These are phyloP conservation scores for Chionis minor DNA, from an alignment of 2,113 vertebrate species.

Conservation along the genomic window DNA sequence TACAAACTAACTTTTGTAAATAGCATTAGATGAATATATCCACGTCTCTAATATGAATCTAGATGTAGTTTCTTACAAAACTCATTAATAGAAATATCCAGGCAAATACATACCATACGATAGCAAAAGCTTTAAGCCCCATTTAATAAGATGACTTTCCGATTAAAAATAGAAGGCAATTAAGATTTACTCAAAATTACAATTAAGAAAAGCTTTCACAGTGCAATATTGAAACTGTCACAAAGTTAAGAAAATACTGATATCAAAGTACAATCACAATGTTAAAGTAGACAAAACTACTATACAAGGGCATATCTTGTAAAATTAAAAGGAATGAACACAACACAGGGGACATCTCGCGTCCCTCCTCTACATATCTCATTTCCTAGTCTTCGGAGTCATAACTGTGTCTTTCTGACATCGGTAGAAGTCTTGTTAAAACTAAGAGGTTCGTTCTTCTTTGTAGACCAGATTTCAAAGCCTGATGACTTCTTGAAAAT, in stretches of 20 bases:
- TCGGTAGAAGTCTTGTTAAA: conserved; percentile 53
- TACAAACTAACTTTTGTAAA: conserved; percentile 70
- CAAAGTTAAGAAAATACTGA: conserved; percentile 84
- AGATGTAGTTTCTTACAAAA: conserved; percentile 78
- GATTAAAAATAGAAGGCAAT: conserved; percentile 83
- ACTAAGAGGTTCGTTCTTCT: conserved; percentile 45
- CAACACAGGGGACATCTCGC: conserved; percentile 57
- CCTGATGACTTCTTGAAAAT: neutral
- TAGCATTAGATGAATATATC: conserved; percentile 58
- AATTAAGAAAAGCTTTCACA: conserved; percentile 80
- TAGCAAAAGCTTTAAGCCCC: conserved; percentile 74
- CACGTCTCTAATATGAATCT: conserved; percentile 68
- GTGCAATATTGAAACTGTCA: conserved; percentile 79
- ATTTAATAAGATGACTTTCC: conserved; percentile 73
- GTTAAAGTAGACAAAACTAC: conserved; percentile 81
- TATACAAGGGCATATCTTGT: conserved; percentile 73
- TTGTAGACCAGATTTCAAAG: conserved; percentile 20
- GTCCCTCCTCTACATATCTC: conserved; percentile 57
- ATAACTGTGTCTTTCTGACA: conserved; percentile 25
- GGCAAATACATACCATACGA: conserved; percentile 72
- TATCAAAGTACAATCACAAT: conserved; percentile 83
- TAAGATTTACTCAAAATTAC: conserved; percentile 81
- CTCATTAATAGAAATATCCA: conserved; percentile 76
- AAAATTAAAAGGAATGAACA: conserved; percentile 80
- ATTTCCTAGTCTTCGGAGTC: conserved; percentile 57